phyloP scores from a whole-genome alignment of 2,797 vertebrate species.

The Megalops cyprinoides region DNA sequence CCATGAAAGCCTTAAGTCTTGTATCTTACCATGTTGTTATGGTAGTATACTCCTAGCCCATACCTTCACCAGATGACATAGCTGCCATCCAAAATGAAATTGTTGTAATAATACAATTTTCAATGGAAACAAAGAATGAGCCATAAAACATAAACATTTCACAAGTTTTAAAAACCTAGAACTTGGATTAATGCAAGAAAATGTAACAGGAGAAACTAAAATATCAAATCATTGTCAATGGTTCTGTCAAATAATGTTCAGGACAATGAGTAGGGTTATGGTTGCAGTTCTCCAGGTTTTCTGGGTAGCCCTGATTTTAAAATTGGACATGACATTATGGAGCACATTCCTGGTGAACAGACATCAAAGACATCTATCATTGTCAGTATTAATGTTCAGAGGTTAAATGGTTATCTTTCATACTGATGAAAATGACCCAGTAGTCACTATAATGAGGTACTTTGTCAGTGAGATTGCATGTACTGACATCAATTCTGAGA shows the following conservation, averaged over 20 bases:
- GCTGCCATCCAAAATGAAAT: no score
- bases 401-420: conserved; percentile 10
- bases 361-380: conserved; percentile 2
- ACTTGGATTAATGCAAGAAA: not conserved
- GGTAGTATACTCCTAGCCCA: no score
- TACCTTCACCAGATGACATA: no score
- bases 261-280: conserved; percentile 11
- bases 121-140: no score
- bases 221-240: not conserved
- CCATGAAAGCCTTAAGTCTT: no score
- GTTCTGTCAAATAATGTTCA: not conserved
- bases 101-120: no score
- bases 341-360: not conserved
- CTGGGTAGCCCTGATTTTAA: conserved; percentile 20
- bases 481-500: not conserved
- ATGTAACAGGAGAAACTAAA: not conserved
- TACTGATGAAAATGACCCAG: conserved; percentile 2
- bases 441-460: not conserved
- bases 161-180: no score
- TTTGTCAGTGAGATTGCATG: not conserved
- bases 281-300: not conserved
- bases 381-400: not conserved
- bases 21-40: no score
- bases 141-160: no score
- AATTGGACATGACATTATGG: not conserved